Base-by-base conservation (phyloP, 2,113 vertebrate genomes). In the Psilopsiagon aurifrons region DNA sequence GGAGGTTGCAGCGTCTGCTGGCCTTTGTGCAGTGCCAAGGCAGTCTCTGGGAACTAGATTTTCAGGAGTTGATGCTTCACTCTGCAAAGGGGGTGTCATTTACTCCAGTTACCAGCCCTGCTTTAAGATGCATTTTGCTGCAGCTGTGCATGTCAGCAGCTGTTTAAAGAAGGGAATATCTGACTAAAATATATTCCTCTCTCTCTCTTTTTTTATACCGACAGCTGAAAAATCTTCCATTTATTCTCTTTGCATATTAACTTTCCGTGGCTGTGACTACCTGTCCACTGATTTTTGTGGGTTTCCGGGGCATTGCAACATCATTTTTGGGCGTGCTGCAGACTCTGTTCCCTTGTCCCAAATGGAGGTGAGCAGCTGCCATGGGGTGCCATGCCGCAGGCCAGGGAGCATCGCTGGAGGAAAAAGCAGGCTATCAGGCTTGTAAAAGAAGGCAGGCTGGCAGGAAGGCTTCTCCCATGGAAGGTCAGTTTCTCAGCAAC, bases 401-500 rank as follows among this genome's bases (percentile, higher is more conserved):
- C 44, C 63, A 7, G 7, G 17, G 35, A 62, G 25, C 71, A 46
- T 39, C 73, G 8, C 39, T 3, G 6, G 13, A 13, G 16, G 2
- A 4, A 19, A 28, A 63, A 5, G 0, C 84, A 44, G 70, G 51
- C 89, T 92, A 88, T 91, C 89, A 83, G 90, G 81, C 46, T 96
- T 94, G 46, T 57, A 31, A 85, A 96, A 91, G 94, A 95, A 92
- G 91, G 88, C 96, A 93, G 94, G 62, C 79, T 68, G 80, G 52
- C 90, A 97, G 96, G 96, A 92, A 97, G 97, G 97, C 86, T 95
- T 96, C 96, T 93, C 79, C 89, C 11, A 44, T 25, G 54, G 91
- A 92, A 96, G 97, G 93, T 85, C 83, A 95, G 98, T 98, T 98
- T 98, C 98, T 97, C 97, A 98, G 98, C 98, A 99, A 98, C 98